phyloP scores from a whole-genome alignment of 2,888 invertebrate genomes.

The Dicranocentrus wangi region DNA sequence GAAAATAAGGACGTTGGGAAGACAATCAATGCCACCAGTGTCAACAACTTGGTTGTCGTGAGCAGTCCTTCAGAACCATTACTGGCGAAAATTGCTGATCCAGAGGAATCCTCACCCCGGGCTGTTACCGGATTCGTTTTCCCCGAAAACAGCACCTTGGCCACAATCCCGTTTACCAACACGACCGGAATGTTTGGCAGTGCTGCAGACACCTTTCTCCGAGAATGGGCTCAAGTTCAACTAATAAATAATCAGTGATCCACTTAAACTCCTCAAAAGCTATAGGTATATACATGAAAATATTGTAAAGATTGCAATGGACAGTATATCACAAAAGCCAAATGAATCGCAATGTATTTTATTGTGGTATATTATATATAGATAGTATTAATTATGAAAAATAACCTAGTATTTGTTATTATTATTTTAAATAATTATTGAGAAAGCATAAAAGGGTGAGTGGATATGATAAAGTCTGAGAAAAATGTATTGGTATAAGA shows the following conservation, averaged over 20 bases:
- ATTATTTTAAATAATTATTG: no score
- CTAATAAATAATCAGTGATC: constrained; percentile 56
- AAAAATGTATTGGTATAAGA: no score
- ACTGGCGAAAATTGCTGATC: constrained; percentile 9
- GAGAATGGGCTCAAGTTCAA: constrained; percentile 68
- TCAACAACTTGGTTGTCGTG: constrained; percentile 55
- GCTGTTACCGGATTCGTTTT: constrained; percentile 44
- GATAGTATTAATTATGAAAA: no score
- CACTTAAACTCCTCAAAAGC: background rate
- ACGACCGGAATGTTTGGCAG: constrained; percentile 13
- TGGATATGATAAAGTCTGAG: no score
- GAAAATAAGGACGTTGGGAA: constrained; percentile 46
- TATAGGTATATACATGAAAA: no score
- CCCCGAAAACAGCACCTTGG: constrained; percentile 42
- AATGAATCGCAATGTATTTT: constrained; percentile 1
- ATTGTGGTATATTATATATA: no score
- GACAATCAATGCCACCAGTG: constrained; percentile 50
- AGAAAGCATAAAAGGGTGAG: no score
- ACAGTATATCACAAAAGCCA: constrained; percentile 46
- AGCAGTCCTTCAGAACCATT: constrained; percentile 37
- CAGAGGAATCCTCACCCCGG: constrained; percentile 40
- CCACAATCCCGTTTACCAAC: constrained; percentile 46
- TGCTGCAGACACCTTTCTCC: constrained; percentile 53
- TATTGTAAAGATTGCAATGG: background rate
- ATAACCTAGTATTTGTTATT: no score